Conservation (phyloP, 2,888 invertebrate genomes). For the Mimachlamys varia region DNA sequence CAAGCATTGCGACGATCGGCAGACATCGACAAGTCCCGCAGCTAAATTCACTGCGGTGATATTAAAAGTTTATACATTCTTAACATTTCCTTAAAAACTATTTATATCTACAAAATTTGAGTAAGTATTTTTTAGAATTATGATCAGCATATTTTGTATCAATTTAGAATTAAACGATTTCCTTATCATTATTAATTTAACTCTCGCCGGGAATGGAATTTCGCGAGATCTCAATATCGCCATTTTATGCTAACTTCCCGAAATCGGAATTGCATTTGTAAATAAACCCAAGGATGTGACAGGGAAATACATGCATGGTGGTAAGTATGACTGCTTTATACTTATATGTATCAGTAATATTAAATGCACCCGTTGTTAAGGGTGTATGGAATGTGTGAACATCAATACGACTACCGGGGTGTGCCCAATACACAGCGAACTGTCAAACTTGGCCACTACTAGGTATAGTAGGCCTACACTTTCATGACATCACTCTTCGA, state of each 20-base stretch:
- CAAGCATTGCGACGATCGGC: conserved; percentile 73
- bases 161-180: background rate
- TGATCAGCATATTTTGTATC: background rate
- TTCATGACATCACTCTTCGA: background rate
- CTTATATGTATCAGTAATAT: background rate
- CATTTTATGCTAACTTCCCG: conserved; percentile 50
- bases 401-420: conserved; percentile 25
- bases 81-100: background rate
- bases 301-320: conserved; percentile 28
- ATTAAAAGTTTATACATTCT: background rate
- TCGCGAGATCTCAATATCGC: conserved; percentile 53
- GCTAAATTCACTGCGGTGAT: background rate
- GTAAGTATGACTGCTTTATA: background rate
- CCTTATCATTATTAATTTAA: conserved; percentile 8
- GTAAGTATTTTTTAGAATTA: background rate
- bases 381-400: background rate
- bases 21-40: conserved; percentile 39
- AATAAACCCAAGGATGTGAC: conserved; percentile 38
- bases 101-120: background rate
- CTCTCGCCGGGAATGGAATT: conserved; percentile 54
- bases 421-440: conserved; percentile 38
- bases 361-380: background rate
- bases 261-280: conserved; percentile 13
- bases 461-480: too few species aligned
- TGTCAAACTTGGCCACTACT: conserved; percentile 24